phyloP scores from a whole-genome alignment of 2,888 invertebrate genomes.

The Ctenicera cuprea region DNA sequence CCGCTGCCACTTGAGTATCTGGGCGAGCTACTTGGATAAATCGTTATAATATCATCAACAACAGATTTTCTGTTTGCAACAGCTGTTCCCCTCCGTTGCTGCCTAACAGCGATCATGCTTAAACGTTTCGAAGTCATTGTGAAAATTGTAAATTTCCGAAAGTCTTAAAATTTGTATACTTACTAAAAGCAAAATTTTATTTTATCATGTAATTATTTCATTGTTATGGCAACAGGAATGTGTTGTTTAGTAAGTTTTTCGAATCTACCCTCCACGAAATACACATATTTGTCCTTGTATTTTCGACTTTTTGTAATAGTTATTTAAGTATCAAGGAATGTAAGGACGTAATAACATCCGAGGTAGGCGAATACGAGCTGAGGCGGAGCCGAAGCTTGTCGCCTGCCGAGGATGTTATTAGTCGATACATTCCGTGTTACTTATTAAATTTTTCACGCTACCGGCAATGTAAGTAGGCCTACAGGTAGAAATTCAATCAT shows the following conservation, averaged over 20 bases:
- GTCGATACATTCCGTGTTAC: too few relatives aligned
- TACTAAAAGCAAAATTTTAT: not conserved
- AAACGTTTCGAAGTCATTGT: not conserved
- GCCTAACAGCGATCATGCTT: not conserved
- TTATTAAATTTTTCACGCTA: too few relatives aligned
- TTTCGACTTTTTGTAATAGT: constrained; percentile 49
- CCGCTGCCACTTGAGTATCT: not conserved
- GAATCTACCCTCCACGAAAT: constrained; percentile 52
- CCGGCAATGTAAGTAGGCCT: too few relatives aligned
- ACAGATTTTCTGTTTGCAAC: constrained; percentile 9
- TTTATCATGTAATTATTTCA: constrained; percentile 17
- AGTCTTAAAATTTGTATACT: not conserved
- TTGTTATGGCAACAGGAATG: constrained; percentile 51
- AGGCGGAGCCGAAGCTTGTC: too few relatives aligned
- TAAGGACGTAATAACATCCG: too few relatives aligned
- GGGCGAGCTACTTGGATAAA: not conserved
- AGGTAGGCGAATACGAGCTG: too few relatives aligned
- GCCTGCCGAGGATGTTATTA: too few relatives aligned
- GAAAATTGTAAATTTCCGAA: constrained; percentile 12
- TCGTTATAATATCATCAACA: not conserved
- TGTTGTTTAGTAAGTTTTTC: constrained; percentile 54
- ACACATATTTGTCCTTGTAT: constrained; percentile 51
- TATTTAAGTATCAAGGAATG: too few relatives aligned
- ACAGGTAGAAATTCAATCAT: too few relatives aligned
- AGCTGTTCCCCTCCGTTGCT: not conserved